Conservation (phyloP, 1,140 invertebrate species). For the Stratiolaelaps scimitus region DNA sequence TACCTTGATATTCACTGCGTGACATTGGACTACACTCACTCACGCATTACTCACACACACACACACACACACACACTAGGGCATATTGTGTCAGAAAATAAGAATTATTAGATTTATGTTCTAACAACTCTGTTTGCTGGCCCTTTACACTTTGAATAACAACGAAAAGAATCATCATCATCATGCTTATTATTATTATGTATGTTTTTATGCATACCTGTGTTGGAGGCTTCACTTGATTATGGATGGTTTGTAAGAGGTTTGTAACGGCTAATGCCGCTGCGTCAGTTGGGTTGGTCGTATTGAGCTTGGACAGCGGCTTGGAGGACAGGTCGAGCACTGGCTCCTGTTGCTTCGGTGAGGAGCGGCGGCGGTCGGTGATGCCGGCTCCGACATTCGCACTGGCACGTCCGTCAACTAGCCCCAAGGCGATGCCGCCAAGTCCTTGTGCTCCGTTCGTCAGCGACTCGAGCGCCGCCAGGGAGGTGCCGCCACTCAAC, state of each 20-base stretch:
- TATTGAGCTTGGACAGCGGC: slow-evolving; percentile 27
- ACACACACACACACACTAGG: no score
- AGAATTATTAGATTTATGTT: no score
- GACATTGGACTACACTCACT: no score
- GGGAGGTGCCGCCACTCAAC: slow-evolving; percentile 19
- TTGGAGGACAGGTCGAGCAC: slow-evolving; percentile 26
- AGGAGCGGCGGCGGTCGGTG: slow-evolving; percentile 21
- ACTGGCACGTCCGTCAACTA: slow-evolving; percentile 4
- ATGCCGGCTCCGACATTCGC: background rate
- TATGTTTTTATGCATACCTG: background rate
- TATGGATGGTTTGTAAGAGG: slow-evolving; percentile 25
- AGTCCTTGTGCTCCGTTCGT: slow-evolving; percentile 26
- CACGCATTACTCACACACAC: no score
- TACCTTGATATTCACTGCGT: no score
- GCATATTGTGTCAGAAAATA: no score
- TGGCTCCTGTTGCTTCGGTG: slow-evolving; percentile 21
- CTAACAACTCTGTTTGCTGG: no score
- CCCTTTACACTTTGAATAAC: no score
- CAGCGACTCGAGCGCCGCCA: slow-evolving; percentile 26
- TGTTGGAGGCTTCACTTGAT: slow-evolving; percentile 27
- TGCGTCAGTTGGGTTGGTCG: slow-evolving; percentile 21
- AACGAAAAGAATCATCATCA: no score
- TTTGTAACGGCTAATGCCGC: slow-evolving; percentile 21
- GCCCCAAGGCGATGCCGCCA: slow-evolving; percentile 28
- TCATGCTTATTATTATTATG: no score